These are phyloP conservation scores for Vandiemenella viatica DNA, from an alignment of 2,888 invertebrate species.

Conservation along the genomic window DNA sequence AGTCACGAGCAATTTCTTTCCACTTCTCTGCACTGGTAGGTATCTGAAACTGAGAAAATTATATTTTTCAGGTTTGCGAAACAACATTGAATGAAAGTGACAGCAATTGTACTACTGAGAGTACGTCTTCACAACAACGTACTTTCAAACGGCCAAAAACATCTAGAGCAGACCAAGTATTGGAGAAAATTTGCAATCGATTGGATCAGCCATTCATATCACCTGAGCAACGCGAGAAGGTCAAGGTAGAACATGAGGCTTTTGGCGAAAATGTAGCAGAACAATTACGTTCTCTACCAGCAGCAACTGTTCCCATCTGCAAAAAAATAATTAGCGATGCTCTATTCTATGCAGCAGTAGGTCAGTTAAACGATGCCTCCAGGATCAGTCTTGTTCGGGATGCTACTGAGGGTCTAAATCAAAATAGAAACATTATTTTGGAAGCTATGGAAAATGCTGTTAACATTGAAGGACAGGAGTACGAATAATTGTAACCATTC, in stretches of 20 bases:
- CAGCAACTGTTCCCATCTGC: not conserved
- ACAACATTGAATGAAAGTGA: not conserved
- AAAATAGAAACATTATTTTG: no score
- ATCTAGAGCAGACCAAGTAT: not conserved
- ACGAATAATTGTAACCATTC: no score
- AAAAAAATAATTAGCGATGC: not conserved
- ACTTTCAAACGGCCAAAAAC: not conserved
- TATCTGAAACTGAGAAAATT: conserved; percentile 1
- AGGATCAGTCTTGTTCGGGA: no score
- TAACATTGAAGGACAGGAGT: no score
- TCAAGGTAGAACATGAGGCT: not conserved
- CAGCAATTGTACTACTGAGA: no score
- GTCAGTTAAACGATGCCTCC: no score
- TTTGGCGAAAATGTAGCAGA: conserved; percentile 1
- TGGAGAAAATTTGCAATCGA: not conserved
- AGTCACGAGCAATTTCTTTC: not conserved
- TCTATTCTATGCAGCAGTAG: no score
- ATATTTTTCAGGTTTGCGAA: not conserved
- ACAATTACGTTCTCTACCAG: not conserved
- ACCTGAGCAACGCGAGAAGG: not conserved
- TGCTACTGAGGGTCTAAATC: no score
- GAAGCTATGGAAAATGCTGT: no score
- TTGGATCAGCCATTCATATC: not conserved
- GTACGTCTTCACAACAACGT: no score
- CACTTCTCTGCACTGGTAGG: not conserved